phyloP scores from a whole-genome alignment of 2,797 vertebrate species.

The Echeneis naucrates region DNA sequence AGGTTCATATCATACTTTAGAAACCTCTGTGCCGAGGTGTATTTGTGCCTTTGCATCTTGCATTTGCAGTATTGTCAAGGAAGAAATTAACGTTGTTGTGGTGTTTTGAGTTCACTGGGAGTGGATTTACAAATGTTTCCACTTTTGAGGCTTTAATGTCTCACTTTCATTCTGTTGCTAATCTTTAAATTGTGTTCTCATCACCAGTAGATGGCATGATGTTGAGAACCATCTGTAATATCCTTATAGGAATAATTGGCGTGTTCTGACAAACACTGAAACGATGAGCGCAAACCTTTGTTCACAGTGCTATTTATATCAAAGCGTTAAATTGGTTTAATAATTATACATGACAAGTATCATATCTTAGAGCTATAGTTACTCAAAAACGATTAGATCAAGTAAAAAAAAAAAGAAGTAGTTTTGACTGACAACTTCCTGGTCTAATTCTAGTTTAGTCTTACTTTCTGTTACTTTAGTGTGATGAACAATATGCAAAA shows the following conservation, averaged over 20 bases:
- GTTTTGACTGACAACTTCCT: slow-evolving; percentile 25
- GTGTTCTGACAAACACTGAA: slow-evolving; percentile 50
- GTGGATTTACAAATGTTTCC: background rate
- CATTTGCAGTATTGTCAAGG: background rate
- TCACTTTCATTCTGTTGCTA: too few species aligned
- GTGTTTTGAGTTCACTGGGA: background rate
- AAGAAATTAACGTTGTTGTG: background rate
- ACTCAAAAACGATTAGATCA: slow-evolving; percentile 35
- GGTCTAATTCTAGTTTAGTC: slow-evolving; percentile 29
- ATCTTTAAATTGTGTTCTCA: slow-evolving; percentile 20
- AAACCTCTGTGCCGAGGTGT: slow-evolving; percentile 2
- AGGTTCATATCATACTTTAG: slow-evolving; percentile 44
- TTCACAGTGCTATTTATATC: slow-evolving; percentile 50
- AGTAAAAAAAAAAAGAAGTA: slow-evolving; percentile 29
- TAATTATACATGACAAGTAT: slow-evolving; percentile 20
- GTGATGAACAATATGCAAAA: slow-evolving; percentile 1
- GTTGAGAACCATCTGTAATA: slow-evolving; percentile 38
- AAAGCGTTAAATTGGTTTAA: slow-evolving; percentile 31
- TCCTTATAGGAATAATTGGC: slow-evolving; percentile 38
- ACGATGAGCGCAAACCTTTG: slow-evolving; percentile 41
- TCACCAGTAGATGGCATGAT: slow-evolving; percentile 68
- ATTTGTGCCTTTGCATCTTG: background rate
- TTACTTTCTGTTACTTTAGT: slow-evolving; percentile 16
- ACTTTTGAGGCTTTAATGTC: slow-evolving; percentile 8
- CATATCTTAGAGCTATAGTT: slow-evolving; percentile 57